These are phyloP conservation scores for Liasis olivaceus DNA, from an alignment of 2,797 vertebrate species.

Conservation along the genomic window DNA sequence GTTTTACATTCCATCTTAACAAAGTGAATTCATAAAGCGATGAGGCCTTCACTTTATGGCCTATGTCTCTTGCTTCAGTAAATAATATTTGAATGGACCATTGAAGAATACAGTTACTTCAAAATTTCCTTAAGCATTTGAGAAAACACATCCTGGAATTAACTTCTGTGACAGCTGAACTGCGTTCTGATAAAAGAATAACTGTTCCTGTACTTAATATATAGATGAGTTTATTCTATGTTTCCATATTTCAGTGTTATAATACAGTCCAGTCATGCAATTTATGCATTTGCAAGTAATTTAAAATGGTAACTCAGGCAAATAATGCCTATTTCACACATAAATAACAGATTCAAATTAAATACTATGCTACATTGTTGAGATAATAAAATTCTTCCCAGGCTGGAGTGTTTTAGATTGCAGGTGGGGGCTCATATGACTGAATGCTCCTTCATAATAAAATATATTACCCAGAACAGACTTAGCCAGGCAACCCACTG, in stretches of 20 bases:
- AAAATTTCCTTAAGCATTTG: not conserved
- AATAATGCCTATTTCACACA: not conserved
- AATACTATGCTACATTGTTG: not conserved
- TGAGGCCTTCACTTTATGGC: not conserved
- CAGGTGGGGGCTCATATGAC: not conserved
- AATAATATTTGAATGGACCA: not conserved
- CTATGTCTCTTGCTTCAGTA: not conserved
- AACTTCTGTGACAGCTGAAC: not conserved
- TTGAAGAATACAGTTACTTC: not conserved
- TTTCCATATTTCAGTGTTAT: not conserved
- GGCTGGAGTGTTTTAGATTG: not conserved
- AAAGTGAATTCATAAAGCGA: not conserved
- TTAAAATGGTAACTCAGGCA: not conserved
- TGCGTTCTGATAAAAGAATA: not conserved
- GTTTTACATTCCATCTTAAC: not conserved
- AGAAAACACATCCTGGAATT: not conserved
- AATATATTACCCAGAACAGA: not conserved
- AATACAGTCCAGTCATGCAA: not conserved
- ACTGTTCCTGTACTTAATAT: not conserved
- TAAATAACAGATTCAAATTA: not conserved
- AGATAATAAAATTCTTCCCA: not conserved
- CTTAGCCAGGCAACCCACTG: not conserved
- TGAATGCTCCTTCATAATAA: not conserved
- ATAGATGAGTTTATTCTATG: not conserved
- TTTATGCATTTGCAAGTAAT: not conserved